Evolutionary conservation across 1,140 invertebrate genomes (phyloP).

Genomic region (Drosophila ambigua): DNA sequence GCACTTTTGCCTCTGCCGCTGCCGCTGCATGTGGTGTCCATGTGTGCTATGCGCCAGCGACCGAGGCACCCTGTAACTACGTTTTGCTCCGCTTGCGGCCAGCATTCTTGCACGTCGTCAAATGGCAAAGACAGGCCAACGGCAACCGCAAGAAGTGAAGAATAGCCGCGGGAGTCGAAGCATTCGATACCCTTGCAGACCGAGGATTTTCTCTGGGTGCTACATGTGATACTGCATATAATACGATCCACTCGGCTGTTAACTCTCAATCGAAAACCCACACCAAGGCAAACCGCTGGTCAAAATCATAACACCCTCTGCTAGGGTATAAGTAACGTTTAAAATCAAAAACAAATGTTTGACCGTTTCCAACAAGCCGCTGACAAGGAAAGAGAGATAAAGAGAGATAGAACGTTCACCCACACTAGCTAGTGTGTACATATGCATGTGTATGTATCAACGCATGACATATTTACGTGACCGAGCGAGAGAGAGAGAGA

Average conservation of each 20-base stretch:
- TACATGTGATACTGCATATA: too few species aligned
- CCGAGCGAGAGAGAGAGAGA: slow-evolving; percentile 20
- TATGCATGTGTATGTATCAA: background rate
- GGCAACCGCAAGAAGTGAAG: slow-evolving; percentile 20
- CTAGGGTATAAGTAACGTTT: slow-evolving; percentile 17
- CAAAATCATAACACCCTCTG: slow-evolving; percentile 3
- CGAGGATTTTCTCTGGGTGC: too few species aligned
- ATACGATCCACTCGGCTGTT: too few species aligned
- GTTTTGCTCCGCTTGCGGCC: slow-evolving; percentile 29
- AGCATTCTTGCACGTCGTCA: slow-evolving; percentile 39
- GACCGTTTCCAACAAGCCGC: slow-evolving; percentile 42
- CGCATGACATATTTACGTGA: slow-evolving; percentile 73
- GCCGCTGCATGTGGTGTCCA: slow-evolving; percentile 34
- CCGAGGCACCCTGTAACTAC: slow-evolving; percentile 34
- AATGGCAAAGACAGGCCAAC: too few species aligned
- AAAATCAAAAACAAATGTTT: slow-evolving; percentile 50
- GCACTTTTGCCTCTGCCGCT: slow-evolving; percentile 32
- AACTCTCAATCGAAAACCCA: too few species aligned
- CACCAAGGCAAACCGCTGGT: background rate
- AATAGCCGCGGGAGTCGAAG: too few species aligned
- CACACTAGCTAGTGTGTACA: slow-evolving; percentile 37
- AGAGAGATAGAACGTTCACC: slow-evolving; percentile 26
- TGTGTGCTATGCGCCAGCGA: slow-evolving; percentile 10
- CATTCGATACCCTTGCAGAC: too few species aligned
- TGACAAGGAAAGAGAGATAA: background rate